phyloP scores from a whole-genome alignment of 2,797 vertebrate genomes.

The Loris lydekkerianus region DNA sequence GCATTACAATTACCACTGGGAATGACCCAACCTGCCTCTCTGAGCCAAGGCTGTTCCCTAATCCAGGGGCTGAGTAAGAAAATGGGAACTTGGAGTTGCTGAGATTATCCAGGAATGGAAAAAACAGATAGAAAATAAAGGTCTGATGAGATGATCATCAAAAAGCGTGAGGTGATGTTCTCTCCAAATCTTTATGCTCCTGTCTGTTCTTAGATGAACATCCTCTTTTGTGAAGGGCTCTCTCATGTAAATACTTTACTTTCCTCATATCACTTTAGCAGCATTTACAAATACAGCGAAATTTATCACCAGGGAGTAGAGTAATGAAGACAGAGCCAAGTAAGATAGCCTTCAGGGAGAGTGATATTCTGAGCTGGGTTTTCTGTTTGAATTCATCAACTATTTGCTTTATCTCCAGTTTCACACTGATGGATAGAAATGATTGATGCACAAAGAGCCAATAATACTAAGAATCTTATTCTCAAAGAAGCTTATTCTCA shows the following conservation, averaged over 20 bases:
- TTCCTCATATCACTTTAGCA: not conserved
- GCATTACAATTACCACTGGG: not conserved
- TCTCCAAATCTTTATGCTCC: not conserved
- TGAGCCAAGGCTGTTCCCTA: not conserved
- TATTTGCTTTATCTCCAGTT: slow-evolving; percentile 21
- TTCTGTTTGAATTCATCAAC: not conserved
- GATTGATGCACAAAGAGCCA: not conserved
- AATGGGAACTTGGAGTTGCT: not conserved
- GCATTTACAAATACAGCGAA: not conserved
- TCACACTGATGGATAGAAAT: not conserved
- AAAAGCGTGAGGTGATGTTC: not conserved
- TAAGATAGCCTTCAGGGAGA: not conserved
- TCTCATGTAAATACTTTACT: not conserved
- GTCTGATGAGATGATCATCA: not conserved
- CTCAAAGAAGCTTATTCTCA: not conserved
- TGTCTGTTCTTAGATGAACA: not conserved
- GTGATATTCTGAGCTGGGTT: not conserved
- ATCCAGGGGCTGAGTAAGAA: not conserved
- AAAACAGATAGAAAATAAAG: not conserved
- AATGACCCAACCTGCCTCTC: not conserved
- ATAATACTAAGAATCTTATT: not conserved
- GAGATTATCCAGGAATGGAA: not conserved
- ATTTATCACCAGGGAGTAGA: not conserved
- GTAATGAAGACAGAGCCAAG: not conserved
- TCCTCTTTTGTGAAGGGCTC: not conserved